These are phyloP conservation scores for Zoanthus sansibaricus DNA, from an alignment of 92 coral and sea anemone species.

Conservation along the genomic window DNA sequence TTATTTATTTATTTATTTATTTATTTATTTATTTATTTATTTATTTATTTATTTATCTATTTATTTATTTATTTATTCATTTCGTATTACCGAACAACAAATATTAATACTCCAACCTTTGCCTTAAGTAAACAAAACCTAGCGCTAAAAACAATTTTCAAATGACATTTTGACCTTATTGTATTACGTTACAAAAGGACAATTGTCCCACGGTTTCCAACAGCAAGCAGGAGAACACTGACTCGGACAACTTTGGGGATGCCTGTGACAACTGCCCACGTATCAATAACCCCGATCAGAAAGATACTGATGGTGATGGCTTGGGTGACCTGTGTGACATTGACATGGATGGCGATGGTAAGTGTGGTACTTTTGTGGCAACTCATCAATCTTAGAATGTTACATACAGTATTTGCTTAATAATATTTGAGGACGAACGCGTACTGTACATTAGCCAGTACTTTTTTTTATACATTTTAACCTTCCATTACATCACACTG, in stretches of 20 bases:
- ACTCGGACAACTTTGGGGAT: conserved; percentile 84
- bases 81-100: too few species aligned
- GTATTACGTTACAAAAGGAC: conserved; percentile 62
- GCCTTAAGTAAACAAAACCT: background rate
- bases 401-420: too few species aligned
- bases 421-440: too few species aligned
- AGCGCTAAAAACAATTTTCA: background rate
- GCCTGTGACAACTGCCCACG: conserved; percentile 91
- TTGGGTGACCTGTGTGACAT: conserved; percentile 82
- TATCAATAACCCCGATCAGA: conserved; percentile 81
- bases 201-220: conserved; percentile 83
- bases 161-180: background rate
- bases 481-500: too few species aligned
- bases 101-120: too few species aligned
- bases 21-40: too few species aligned
- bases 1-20: too few species aligned
- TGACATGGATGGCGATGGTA: conserved; percentile 93
- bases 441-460: too few species aligned
- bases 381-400: too few species aligned
- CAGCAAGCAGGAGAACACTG: conserved; percentile 72
- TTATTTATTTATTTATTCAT: too few species aligned
- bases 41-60: too few species aligned
- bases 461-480: too few species aligned
- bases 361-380: background rate
- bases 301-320: conserved; percentile 77